These are phyloP conservation scores for Diloba caeruleocephala DNA, from an alignment of 2,888 invertebrate genomes.

Conservation along the genomic window DNA sequence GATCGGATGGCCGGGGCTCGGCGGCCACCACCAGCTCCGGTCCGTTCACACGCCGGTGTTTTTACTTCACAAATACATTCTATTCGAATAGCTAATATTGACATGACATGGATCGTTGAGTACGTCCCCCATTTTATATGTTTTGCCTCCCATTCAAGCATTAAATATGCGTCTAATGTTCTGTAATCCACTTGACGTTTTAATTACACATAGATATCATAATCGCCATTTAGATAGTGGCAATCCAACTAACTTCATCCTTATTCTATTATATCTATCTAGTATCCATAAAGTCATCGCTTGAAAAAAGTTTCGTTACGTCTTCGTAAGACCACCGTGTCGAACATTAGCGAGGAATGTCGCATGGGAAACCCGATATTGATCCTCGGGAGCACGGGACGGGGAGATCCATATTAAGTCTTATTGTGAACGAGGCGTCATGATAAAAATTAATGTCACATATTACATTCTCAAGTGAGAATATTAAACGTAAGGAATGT, in stretches of 20 bases:
- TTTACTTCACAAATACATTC: slow-evolving; percentile 68
- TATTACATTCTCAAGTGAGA: slow-evolving; percentile 59
- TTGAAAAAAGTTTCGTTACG: slow-evolving; percentile 35
- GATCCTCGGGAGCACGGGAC: slow-evolving; percentile 60
- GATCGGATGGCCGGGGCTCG: slow-evolving; percentile 61
- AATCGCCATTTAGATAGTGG: slow-evolving; percentile 8
- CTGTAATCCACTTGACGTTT: slow-evolving; percentile 25
- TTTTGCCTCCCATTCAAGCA: slow-evolving; percentile 49
- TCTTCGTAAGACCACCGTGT: slow-evolving; percentile 64
- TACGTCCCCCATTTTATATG: slow-evolving; percentile 47
- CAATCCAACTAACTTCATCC: slow-evolving; percentile 3
- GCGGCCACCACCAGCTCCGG: slow-evolving; percentile 54
- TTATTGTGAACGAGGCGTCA: slow-evolving; percentile 57
- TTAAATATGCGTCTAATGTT: slow-evolving; percentile 47
- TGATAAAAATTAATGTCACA: slow-evolving; percentile 63
- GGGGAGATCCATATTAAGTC: slow-evolving; percentile 62
- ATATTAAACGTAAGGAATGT: slow-evolving; percentile 62
- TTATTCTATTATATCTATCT: slow-evolving; percentile 6
- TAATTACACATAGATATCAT: slow-evolving; percentile 16
- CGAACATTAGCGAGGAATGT: slow-evolving; percentile 68
- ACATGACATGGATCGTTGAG: slow-evolving; percentile 63
- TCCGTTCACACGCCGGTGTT: slow-evolving; percentile 76
- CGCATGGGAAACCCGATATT: slow-evolving; percentile 72
- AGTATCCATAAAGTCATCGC: slow-evolving; percentile 8
- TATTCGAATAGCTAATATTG: slow-evolving; percentile 72